Percentiles rank a stretch among this genome's conserved stretches.
Evolutionary conservation across 2,888 invertebrate genomes (phyloP).

Genomic region (Craniophora ligustri): DNA sequence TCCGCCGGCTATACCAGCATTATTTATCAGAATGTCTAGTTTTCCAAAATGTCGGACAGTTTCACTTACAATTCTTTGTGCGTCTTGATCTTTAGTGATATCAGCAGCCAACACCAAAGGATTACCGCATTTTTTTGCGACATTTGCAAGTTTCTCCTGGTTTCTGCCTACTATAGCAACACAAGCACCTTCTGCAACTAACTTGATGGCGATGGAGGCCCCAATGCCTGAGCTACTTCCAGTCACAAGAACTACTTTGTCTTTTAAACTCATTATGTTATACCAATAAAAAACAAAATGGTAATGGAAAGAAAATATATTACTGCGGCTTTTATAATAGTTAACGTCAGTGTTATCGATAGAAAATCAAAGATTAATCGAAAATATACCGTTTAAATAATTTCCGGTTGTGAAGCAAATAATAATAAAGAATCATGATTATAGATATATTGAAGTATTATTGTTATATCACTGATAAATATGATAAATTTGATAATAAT

Average conservation of each 20-base stretch:
- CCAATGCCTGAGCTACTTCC: slow-evolving; percentile 60
- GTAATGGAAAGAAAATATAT: too few species aligned
- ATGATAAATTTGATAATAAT: too few species aligned
- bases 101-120: slow-evolving; percentile 28
- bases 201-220: slow-evolving; percentile 46
- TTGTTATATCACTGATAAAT: too few species aligned
- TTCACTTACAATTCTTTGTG: slow-evolving; percentile 22
- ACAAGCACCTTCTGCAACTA: slow-evolving; percentile 44
- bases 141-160: slow-evolving; percentile 39
- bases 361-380: too few species aligned
- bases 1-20: slow-evolving; percentile 28
- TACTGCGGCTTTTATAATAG: too few species aligned
- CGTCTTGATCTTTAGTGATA: slow-evolving; percentile 30
- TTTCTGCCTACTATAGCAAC: slow-evolving; percentile 55
- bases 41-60: slow-evolving; percentile 29
- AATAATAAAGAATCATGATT: too few species aligned
- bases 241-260: slow-evolving; percentile 58
- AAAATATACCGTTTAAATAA: too few species aligned
- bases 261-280: slow-evolving; percentile 53
- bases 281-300: too few species aligned
- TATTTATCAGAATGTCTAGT: slow-evolving; percentile 43
- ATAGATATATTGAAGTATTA: too few species aligned
- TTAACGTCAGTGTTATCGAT: not conserved
- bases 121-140: slow-evolving; percentile 20
- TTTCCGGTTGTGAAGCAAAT: too few species aligned